Percentiles rank a stretch among this genome's conserved stretches.
Evolutionary conservation across 2,113 vertebrate species (phyloP).

Genomic region (Poecile atricapillus): DNA sequence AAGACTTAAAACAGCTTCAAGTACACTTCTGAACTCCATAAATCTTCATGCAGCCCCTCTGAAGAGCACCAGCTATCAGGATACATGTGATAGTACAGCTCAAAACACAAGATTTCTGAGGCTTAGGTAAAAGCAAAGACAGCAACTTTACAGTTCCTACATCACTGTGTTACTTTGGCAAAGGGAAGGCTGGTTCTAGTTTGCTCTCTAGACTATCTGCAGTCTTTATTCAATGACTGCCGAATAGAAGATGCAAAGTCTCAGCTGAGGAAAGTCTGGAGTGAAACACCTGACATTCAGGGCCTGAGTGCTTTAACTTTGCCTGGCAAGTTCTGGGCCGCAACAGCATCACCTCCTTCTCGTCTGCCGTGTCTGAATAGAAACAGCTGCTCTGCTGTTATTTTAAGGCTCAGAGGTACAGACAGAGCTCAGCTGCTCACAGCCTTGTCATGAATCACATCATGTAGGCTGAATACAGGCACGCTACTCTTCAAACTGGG

Average conservation of each 20-base stretch:
- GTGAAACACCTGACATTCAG: background rate
- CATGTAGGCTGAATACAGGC: background rate
- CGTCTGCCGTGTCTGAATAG: background rate
- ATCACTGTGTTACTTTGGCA: background rate
- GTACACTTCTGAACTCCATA: background rate
- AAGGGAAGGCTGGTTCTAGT: background rate
- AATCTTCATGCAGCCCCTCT: background rate
- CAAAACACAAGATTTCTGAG: background rate
- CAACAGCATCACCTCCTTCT: background rate
- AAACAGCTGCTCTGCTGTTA: constrained; percentile 4
- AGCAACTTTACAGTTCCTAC: background rate
- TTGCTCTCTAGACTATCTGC: background rate
- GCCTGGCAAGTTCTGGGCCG: background rate
- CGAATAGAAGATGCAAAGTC: background rate
- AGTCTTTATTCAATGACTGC: background rate
- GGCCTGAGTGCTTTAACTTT: background rate
- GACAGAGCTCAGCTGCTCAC: constrained; percentile 37
- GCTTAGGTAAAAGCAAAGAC: background rate
- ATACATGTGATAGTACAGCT: background rate
- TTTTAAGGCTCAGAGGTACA: background rate
- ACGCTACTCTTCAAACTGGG: background rate
- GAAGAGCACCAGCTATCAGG: background rate
- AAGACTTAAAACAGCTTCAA: background rate
- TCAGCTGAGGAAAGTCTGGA: background rate
- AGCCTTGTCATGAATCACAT: constrained; percentile 22